A percentile compares a stretch with the other conserved stretches of the same genome.
Conservation (phyloP, 2,113 vertebrate species). For the Sceloporus tristichus region DNA sequence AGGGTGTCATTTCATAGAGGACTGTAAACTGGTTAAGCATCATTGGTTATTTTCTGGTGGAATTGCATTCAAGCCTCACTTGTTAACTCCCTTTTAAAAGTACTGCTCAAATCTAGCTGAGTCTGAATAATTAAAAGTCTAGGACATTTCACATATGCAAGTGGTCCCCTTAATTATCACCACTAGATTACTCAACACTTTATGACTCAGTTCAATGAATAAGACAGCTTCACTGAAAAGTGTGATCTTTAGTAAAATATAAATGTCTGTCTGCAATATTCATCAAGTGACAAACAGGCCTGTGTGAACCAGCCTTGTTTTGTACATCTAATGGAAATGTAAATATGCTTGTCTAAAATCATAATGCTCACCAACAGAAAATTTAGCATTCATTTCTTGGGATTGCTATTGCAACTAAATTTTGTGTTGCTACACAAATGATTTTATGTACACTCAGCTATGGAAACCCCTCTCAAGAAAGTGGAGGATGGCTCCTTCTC, state of each 20-base stretch:
- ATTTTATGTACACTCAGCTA: too few relatives aligned
- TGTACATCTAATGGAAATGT: neutral
- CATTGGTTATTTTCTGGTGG: neutral
- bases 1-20: conserved; percentile 18
- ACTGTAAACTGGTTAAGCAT: neutral
- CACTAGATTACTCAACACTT: neutral
- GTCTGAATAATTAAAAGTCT: neutral
- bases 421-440: too few relatives aligned
- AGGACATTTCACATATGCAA: neutral
- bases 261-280: neutral
- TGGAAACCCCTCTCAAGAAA: too few relatives aligned
- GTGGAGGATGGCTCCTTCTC: too few relatives aligned
- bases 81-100: neutral
- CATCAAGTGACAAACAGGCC: neutral
- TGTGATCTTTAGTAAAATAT: neutral
- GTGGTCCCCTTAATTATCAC: neutral
- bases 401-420: too few relatives aligned
- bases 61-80: neutral
- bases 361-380: too few relatives aligned
- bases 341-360: neutral
- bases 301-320: neutral
- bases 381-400: too few relatives aligned
- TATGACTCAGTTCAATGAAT: neutral
- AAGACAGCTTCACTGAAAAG: neutral
- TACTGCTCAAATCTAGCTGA: neutral